Conservation (phyloP, 2,888 invertebrate genomes). For the Nymphalis c-album region DNA sequence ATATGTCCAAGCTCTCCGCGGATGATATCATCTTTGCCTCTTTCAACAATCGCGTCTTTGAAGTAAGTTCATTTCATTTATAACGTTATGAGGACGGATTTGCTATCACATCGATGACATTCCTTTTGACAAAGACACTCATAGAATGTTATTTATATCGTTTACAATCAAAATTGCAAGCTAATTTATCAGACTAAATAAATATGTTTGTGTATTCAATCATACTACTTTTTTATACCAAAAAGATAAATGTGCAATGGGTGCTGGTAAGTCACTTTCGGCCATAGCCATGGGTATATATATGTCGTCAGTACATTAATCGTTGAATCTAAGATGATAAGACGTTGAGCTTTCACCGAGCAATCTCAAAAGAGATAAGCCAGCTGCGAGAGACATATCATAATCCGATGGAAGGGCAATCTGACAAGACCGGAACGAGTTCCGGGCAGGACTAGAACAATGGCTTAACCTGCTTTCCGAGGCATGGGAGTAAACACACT, state of each 20-base stretch:
- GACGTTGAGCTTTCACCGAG: no score
- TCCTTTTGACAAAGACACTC: no score
- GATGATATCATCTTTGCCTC: conserved; percentile 93
- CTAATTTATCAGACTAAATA: neutral
- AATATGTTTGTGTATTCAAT: neutral
- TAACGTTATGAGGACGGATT: neutral
- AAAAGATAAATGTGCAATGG: neutral
- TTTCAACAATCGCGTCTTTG: conserved; percentile 92
- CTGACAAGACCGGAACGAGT: no score
- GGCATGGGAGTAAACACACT: no score
- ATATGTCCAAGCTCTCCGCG: conserved; percentile 86
- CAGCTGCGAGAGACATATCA: no score
- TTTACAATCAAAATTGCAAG: neutral
- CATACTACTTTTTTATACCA: neutral
- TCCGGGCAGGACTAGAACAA: no score
- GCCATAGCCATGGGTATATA: neutral
- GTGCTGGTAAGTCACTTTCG: neutral
- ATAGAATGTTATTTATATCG: neutral
- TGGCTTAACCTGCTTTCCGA: no score
- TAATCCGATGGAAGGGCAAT: no score
- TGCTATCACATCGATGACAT: neutral
- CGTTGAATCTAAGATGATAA: no score
- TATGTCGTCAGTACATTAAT: no score
- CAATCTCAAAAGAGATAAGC: no score
- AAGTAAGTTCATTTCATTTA: conserved; percentile 75